phyloP scores from a whole-genome alignment of 2,888 invertebrate genomes.

The Luperina testacea region DNA sequence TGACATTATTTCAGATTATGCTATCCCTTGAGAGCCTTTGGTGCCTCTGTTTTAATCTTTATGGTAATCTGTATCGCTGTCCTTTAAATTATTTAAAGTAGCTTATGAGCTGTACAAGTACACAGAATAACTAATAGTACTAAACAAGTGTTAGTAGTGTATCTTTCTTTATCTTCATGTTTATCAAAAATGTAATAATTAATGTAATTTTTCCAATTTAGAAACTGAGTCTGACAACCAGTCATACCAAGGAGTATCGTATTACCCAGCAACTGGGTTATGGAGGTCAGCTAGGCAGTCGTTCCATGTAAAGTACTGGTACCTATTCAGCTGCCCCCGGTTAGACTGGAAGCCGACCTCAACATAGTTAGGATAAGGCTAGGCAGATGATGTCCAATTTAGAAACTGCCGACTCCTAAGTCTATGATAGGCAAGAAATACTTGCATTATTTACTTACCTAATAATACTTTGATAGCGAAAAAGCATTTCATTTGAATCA shows the following conservation, averaged over 20 bases:
- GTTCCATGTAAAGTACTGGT: too few relatives aligned
- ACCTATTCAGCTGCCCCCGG: too few relatives aligned
- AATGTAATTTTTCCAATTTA: neutral
- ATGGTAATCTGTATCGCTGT: neutral
- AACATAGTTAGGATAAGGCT: too few relatives aligned
- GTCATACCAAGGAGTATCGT: too few relatives aligned
- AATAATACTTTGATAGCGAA: neutral
- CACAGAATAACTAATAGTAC: too few relatives aligned
- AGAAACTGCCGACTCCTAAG: too few relatives aligned
- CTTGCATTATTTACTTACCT: neutral
- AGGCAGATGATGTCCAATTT: neutral
- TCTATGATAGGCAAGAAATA: neutral
- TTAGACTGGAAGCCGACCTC: too few relatives aligned
- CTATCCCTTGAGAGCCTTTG: neutral
- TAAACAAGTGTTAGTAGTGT: neutral
- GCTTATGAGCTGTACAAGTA: neutral
- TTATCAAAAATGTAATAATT: neutral
- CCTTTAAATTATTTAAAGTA: neutral
- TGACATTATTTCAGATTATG: neutral
- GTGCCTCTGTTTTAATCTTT: neutral
- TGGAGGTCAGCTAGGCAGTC: too few relatives aligned
- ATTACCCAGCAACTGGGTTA: too few relatives aligned
- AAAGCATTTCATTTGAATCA: slow-evolving; percentile 30
- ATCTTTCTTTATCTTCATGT: neutral
- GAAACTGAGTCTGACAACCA: too few relatives aligned